A percentile compares a stretch with the other conserved stretches of the same genome.
Conservation (phyloP, 64 coral and sea anemone species). For the Montipora foliosa region DNA sequence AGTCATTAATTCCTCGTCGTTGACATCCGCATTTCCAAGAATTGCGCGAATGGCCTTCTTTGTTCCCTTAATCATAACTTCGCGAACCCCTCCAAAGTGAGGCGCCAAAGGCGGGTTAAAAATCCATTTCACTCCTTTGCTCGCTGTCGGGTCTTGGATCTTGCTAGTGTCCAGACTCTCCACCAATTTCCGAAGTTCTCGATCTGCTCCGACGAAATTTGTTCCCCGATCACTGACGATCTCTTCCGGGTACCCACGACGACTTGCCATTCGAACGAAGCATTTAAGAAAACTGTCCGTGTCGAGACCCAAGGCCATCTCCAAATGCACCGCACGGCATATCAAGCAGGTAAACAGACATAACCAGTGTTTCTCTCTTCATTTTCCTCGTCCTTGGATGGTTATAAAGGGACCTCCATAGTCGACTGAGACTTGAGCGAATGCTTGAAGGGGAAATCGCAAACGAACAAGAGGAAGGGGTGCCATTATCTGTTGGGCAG, state of each 20-base stretch:
- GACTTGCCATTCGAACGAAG: neutral
- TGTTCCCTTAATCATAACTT: too few relatives aligned
- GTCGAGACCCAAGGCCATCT: too few relatives aligned
- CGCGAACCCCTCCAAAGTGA: too few relatives aligned
- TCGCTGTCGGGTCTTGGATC: neutral
- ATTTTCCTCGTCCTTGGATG: neutral
- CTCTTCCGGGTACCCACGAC: neutral
- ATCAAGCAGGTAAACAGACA: neutral
- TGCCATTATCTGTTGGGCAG: neutral
- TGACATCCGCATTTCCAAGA: too few relatives aligned
- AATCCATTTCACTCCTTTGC: neutral
- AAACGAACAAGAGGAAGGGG: neutral
- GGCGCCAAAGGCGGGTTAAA: neutral
- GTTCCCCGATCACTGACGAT: neutral
- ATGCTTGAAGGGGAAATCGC: neutral
- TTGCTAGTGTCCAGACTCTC: neutral
- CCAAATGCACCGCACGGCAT: too few relatives aligned
- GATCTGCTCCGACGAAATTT: neutral
- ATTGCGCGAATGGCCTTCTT: too few relatives aligned
- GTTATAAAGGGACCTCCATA: neutral
- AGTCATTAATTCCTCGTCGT: too few relatives aligned
- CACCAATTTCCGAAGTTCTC: neutral
- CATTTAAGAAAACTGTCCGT: neutral
- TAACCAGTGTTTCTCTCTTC: neutral
- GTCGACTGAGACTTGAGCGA: neutral